Evolutionary conservation across 2,797 vertebrate species (phyloP).

Genomic region (Lindbergichthys nudifrons): DNA sequence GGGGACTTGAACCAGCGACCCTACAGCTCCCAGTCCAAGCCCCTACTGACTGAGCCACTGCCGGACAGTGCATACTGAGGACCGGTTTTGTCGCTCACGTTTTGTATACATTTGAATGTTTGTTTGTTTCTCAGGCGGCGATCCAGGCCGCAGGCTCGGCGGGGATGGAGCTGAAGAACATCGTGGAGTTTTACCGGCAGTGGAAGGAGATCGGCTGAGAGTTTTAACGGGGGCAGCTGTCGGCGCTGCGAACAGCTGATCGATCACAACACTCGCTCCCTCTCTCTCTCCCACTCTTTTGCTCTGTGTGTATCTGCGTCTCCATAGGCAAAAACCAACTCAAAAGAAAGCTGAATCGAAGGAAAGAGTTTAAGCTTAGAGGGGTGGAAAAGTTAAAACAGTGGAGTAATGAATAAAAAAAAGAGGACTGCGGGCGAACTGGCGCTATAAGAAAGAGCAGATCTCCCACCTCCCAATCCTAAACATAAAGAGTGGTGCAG

Average conservation of each 20-base stretch:
- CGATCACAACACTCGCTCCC: conserved; percentile 84
- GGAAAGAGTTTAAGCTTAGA: conserved; percentile 69
- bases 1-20: no score
- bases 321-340: conserved; percentile 79
- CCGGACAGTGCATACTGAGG: no score
- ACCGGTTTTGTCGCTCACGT: no score
- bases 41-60: no score
- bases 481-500: conserved; percentile 71
- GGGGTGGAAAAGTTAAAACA: conserved; percentile 70
- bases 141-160: conserved; percentile 88
- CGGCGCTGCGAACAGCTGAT: conserved; percentile 82
- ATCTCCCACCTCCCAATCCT: conserved; percentile 65
- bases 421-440: conserved; percentile 52
- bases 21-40: no score
- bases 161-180: conserved; percentile 94
- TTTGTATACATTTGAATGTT: background rate
- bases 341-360: conserved; percentile 58
- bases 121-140: conserved; percentile 82
- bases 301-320: conserved; percentile 86
- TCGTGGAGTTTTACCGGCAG: conserved; percentile 96
- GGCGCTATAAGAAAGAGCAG: conserved; percentile 66
- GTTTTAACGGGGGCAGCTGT: conserved; percentile 68
- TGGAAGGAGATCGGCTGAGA: conserved; percentile 99
- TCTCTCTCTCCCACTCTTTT: conserved; percentile 84
- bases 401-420: conserved; percentile 60